Conservation (phyloP, 2,113 vertebrate species). For the Ceuthmochares aereus region DNA sequence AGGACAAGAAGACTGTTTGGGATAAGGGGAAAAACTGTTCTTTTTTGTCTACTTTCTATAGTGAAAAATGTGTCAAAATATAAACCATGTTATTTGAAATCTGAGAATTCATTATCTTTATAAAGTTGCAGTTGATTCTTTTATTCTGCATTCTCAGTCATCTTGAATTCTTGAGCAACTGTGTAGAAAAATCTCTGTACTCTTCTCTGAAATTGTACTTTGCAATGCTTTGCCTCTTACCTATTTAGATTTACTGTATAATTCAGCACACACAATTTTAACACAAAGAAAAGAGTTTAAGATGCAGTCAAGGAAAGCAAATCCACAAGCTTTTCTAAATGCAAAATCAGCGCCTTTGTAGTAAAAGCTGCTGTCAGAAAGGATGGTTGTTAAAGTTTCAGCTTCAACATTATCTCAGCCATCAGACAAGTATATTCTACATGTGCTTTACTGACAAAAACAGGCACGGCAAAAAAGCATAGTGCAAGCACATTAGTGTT, state of each 20-base stretch:
- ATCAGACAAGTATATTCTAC: not conserved
- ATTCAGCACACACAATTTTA: not conserved
- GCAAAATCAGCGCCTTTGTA: not conserved
- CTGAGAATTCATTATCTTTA: not conserved
- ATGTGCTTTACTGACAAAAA: not conserved
- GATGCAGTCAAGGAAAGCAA: not conserved
- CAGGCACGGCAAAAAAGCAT: not conserved
- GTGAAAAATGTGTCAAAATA: not conserved
- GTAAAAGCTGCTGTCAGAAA: not conserved
- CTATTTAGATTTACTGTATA: not conserved
- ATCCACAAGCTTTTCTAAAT: not conserved
- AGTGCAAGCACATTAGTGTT: not conserved
- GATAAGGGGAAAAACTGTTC: fast-evolving
- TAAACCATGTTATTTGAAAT: not conserved
- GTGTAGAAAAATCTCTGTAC: not conserved
- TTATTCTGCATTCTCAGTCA: not conserved
- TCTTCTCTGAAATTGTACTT: not conserved
- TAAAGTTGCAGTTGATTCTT: not conserved
- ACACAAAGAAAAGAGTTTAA: not conserved
- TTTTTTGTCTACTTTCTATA: not conserved
- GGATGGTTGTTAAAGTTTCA: not conserved
- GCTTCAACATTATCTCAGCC: not conserved
- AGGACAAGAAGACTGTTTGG: not conserved
- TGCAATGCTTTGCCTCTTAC: not conserved
- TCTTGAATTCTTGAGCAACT: not conserved